A percentile compares a stretch with the other conserved stretches of the same genome.
These are phyloP conservation scores for Steatocranus sp. DNA, from an alignment of 2,797 vertebrate species.

Conservation along the genomic window DNA sequence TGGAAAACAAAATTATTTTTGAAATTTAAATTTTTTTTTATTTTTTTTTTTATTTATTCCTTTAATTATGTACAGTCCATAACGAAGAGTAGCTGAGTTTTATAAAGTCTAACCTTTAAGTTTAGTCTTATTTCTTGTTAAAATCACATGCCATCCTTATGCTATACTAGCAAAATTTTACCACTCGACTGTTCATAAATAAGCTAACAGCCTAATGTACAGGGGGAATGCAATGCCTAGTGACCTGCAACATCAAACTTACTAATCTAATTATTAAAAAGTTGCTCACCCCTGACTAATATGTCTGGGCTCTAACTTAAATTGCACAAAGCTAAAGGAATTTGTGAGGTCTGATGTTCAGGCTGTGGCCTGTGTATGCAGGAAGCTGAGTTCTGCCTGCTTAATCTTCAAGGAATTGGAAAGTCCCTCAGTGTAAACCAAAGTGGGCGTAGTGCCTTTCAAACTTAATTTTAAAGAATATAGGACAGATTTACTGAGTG, in stretches of 20 bases:
- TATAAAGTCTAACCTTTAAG: not conserved
- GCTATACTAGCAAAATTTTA: not conserved
- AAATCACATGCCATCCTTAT: not conserved
- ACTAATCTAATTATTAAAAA: not conserved
- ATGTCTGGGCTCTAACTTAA: not conserved
- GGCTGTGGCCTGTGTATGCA: not conserved
- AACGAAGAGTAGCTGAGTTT: not conserved
- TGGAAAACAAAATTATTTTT: not conserved
- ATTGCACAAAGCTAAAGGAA: not conserved
- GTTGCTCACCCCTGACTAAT: not conserved
- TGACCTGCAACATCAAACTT: not conserved
- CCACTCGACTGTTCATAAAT: not conserved
- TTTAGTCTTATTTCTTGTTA: not conserved
- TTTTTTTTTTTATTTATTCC: no score
- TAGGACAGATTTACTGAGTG: not conserved
- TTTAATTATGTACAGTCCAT: no score
- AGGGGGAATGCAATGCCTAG: not conserved
- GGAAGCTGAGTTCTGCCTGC: not conserved
- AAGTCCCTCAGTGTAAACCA: not conserved
- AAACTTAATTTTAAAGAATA: not conserved
- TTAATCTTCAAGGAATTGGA: not conserved
- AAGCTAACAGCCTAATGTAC: not conserved
- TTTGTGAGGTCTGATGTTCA: not conserved
- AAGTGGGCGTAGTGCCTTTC: not conserved
- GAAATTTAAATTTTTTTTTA: no score